Evolutionary conservation across 2,113 vertebrate genomes (phyloP), one percentile per base, ranked within the genome.

Genomic region (Phalacrocorax carbo): DNA sequence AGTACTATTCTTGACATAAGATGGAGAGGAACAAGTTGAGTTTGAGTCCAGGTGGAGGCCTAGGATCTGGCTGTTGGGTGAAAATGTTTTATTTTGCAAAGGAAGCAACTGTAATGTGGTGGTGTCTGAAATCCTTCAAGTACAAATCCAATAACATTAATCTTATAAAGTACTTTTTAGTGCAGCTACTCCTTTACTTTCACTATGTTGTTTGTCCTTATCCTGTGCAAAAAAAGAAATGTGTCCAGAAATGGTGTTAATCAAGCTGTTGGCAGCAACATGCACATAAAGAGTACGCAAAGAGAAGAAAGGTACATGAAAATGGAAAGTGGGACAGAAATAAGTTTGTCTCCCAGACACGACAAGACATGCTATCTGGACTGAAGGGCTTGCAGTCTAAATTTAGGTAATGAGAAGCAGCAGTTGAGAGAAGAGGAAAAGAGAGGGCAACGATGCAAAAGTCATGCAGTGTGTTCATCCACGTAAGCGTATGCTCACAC

Each of bases 61-160:
- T 16, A 15, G 29, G 20, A 70, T 38, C 69, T 86, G 58, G 8
- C 25, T 82, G 7, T 40, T 77, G 30, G 4, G 32, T 86, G 64
- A 77, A 78, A 83, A 66, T n/a, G 0, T 80, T 84, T 66, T 65
- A 32, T 61, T 89, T 80, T 73, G 36, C 71, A 73, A 65, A 88
- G 54, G 27, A 88, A 93, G 30, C 13, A 38, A 61, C 36, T 0
- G 0, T 61, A 17, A 34, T 36, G 30, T 0, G 3, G 25, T 49
- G 40, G 8, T 42, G 44, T 65, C 48, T 49, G 38, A 91, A 94
- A 95, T 66, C 66, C 46, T 58, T 84, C 27, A 42, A 52, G 52
- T 32, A 20, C 58, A 93, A 95, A 96, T 90, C 93, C 85, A 77
- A 61, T 93, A 40, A 85, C 6, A 62, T 61, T 95, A 94, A 90